Conservation (phyloP, 2,888 invertebrate genomes). For the Rhimphoctona megacephalus region DNA sequence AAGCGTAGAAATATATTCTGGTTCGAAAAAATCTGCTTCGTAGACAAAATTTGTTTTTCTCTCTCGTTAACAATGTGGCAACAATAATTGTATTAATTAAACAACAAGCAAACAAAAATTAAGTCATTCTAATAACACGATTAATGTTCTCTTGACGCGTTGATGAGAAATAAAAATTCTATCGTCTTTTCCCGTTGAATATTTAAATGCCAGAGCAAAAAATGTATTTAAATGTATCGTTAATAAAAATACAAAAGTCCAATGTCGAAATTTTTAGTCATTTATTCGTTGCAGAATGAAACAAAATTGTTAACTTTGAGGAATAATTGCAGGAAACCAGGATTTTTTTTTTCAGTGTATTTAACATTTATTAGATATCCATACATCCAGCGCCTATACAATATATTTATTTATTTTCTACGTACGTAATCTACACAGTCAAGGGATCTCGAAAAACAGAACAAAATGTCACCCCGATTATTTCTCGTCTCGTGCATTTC, state of each 20-base stretch:
- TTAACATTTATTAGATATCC: constrained; percentile 72
- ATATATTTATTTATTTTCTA: constrained; percentile 64
- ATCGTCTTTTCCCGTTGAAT: constrained; percentile 34
- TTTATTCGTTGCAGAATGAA: not conserved
- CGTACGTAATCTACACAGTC: constrained; percentile 68
- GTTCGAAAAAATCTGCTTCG: constrained; percentile 22
- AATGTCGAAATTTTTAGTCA: not conserved
- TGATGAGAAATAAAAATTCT: constrained; percentile 23
- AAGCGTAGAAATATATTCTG: not conserved
- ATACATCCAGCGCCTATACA: constrained; percentile 71
- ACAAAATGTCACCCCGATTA: constrained; percentile 36
- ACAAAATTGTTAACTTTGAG: not conserved
- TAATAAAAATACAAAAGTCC: constrained; percentile 40
- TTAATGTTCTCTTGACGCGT: not conserved
- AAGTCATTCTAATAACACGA: not conserved
- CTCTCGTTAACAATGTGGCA: not conserved
- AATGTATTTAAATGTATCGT: constrained; percentile 48
- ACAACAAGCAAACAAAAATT: not conserved
- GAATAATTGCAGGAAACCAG: not conserved
- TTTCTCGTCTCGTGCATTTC: constrained; percentile 13
- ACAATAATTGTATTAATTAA: not conserved
- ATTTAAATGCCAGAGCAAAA: not conserved
- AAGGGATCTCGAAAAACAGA: constrained; percentile 64
- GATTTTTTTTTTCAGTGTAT: constrained; percentile 37
- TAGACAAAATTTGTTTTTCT: constrained; percentile 7